Percentiles rank a stretch among this genome's conserved stretches.
phyloP scores from a whole-genome alignment of 2,888 invertebrate genomes.

The Gandaritis pyraliata region DNA sequence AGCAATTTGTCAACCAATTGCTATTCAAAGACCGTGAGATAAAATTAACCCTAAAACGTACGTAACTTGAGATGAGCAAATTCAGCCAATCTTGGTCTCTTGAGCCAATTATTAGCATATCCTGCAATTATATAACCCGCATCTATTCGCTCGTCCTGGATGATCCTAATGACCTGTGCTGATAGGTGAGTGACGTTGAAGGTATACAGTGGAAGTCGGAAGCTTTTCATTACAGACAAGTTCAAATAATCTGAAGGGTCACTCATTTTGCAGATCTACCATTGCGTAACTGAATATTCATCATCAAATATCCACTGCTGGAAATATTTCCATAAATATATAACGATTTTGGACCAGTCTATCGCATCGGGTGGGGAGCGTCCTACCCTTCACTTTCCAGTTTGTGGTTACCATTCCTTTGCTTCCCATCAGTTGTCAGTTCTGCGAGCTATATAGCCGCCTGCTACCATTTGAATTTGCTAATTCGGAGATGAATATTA shows the following conservation, averaged over 20 bases:
- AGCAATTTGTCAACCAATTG: constrained; percentile 3
- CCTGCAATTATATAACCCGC: constrained; percentile 67
- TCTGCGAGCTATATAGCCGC: too few species aligned
- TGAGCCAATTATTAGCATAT: constrained; percentile 81
- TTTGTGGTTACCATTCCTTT: too few species aligned
- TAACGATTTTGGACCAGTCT: too few species aligned
- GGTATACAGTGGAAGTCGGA: constrained; percentile 15
- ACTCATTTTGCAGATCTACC: neutral
- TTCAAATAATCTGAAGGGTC: neutral
- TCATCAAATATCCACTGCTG: too few species aligned
- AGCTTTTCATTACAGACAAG: constrained; percentile 12
- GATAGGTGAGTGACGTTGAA: constrained; percentile 21
- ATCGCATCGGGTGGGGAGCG: too few species aligned
- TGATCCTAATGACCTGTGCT: constrained; percentile 20
- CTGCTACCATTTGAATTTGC: too few species aligned
- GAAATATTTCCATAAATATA: too few species aligned
- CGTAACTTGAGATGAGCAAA: constrained; percentile 46
- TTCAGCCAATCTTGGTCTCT: constrained; percentile 63
- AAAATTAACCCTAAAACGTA: constrained; percentile 30
- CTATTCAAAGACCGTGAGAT: constrained; percentile 42
- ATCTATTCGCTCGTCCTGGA: constrained; percentile 45
- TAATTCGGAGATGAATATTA: too few species aligned
- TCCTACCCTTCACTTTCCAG: too few species aligned
- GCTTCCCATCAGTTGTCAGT: too few species aligned
- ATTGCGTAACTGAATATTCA: too few species aligned